Percentiles rank a stretch among this genome's conserved stretches.
Conservation (phyloP, 1,140 invertebrate genomes). For the Episyrphus balteatus region DNA sequence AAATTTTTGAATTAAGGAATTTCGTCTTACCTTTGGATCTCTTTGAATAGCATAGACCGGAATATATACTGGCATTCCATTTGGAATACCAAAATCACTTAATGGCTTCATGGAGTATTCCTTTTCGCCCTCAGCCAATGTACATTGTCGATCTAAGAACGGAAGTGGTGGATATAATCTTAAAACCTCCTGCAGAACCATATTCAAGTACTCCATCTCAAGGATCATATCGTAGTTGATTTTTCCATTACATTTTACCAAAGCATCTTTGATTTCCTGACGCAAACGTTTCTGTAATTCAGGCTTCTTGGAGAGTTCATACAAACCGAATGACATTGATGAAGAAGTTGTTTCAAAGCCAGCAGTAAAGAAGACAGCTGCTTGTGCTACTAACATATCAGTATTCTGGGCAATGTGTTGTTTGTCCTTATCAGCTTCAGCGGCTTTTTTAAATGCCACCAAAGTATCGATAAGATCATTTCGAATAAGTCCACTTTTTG, state of each 20-base stretch:
- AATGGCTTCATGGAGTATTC: constrained; percentile 19
- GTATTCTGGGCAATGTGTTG: constrained; percentile 22
- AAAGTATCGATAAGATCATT: constrained; percentile 40
- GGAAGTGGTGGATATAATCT: constrained; percentile 30
- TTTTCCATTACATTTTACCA: constrained; percentile 38
- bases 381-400: constrained; percentile 51
- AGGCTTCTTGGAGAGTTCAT: constrained; percentile 54
- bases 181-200: constrained; percentile 41
- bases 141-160: constrained; percentile 24
- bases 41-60: constrained; percentile 24
- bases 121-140: constrained; percentile 4
- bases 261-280: constrained; percentile 47
- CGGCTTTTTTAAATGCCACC: constrained; percentile 31
- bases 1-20: no score
- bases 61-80: constrained; percentile 24
- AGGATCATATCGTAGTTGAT: constrained; percentile 50
- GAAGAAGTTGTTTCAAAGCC: constrained; percentile 69
- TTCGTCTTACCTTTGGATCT: constrained; percentile 23
- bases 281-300: constrained; percentile 53
- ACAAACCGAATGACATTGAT: constrained; percentile 51
- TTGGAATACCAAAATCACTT: constrained; percentile 18
- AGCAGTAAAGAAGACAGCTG: constrained; percentile 57
- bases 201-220: constrained; percentile 49
- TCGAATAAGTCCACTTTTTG: constrained; percentile 16
- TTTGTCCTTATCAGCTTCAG: constrained; percentile 10